Conservation (phyloP, 2,113 vertebrate genomes). For the Formicarius rufipectus region DNA sequence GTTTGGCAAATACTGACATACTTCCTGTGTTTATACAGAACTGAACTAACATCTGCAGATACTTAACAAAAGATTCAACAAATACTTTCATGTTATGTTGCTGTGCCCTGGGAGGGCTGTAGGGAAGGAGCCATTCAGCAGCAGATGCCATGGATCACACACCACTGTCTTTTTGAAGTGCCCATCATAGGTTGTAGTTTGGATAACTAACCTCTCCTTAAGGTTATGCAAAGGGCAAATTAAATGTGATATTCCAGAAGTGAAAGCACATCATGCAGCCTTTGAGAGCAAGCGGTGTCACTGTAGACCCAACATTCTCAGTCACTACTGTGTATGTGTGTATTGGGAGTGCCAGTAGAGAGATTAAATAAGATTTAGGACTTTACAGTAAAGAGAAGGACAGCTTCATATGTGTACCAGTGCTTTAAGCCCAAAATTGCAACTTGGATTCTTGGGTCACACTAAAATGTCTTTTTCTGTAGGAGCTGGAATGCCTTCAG, state of each 20-base stretch:
- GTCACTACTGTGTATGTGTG: fast-evolving
- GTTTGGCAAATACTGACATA: background rate
- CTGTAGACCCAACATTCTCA: background rate
- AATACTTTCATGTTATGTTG: background rate
- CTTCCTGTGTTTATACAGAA: slow-evolving; percentile 37
- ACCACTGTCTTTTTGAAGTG: background rate
- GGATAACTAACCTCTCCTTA: background rate
- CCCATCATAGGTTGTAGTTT: background rate
- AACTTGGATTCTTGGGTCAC: background rate
- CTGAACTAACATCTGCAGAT: slow-evolving; percentile 41
- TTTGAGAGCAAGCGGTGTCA: background rate
- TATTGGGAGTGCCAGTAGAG: background rate
- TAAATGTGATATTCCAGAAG: background rate
- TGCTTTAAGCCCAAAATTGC: background rate
- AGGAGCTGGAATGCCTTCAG: slow-evolving; percentile 97
- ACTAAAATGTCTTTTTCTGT: background rate
- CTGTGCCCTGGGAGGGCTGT: background rate
- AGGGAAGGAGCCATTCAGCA: background rate
- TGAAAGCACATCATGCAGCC: background rate
- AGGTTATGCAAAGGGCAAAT: background rate
- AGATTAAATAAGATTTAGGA: background rate
- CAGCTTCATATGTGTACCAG: background rate
- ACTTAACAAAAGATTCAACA: slow-evolving; percentile 4
- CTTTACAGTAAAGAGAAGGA: background rate
- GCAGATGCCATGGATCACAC: background rate